Conservation (phyloP, 2,888 invertebrate species). For the Drosophila macrospina region DNA sequence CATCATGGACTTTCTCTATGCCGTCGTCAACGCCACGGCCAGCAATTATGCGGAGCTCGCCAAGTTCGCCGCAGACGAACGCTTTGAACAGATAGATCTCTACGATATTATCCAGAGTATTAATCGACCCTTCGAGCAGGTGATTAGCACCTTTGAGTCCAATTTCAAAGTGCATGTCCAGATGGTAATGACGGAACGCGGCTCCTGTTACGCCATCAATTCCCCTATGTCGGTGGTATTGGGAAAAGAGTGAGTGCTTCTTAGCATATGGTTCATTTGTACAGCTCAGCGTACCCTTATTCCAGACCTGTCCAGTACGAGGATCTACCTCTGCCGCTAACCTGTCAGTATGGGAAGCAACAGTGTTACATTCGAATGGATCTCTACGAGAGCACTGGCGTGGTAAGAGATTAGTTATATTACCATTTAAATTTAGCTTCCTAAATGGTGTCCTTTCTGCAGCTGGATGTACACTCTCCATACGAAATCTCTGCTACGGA, state of each 20-base stretch:
- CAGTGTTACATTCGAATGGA: constrained; percentile 84
- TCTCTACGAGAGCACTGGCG: constrained; percentile 82
- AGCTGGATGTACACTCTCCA: constrained; percentile 84
- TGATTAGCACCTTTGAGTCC: constrained; percentile 73
- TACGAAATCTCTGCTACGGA: constrained; percentile 82
- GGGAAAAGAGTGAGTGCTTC: constrained; percentile 63
- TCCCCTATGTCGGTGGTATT: constrained; percentile 85
- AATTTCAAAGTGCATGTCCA: constrained; percentile 72
- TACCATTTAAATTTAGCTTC: too few species aligned
- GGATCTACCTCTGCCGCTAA: constrained; percentile 59
- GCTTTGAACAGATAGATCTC: constrained; percentile 85
- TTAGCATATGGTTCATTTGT: neutral
- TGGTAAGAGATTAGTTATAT: constrained; percentile 58
- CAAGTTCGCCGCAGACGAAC: constrained; percentile 84
- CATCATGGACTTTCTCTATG: constrained; percentile 85
- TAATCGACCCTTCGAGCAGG: constrained; percentile 79
- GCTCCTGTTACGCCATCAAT: constrained; percentile 89
- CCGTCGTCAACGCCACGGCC: constrained; percentile 86
- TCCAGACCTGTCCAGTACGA: constrained; percentile 62
- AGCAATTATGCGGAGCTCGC: constrained; percentile 84
- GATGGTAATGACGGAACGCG: constrained; percentile 88
- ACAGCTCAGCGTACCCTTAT: neutral
- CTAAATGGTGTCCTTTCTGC: neutral
- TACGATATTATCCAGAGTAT: constrained; percentile 80
- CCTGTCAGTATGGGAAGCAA: constrained; percentile 83